Percentiles rank a stretch among this genome's conserved stretches.
These are phyloP conservation scores for Pogonomyrmex barbatus DNA, from an alignment of 1,140 invertebrate genomes.

Conservation along the genomic window DNA sequence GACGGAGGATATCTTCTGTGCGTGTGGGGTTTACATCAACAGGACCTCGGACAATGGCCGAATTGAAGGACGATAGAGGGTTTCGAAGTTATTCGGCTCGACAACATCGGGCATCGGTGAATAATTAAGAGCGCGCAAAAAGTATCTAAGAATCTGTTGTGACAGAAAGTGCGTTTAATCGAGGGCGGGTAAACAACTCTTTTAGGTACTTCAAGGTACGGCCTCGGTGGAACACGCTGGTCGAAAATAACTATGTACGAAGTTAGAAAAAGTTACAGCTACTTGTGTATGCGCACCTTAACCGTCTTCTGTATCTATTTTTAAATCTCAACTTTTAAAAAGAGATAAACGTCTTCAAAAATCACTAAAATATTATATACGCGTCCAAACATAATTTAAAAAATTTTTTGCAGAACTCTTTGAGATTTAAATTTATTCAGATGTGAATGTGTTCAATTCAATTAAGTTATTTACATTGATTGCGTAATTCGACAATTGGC, in stretches of 20 bases:
- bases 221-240: background rate
- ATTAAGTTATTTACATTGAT: background rate
- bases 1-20: constrained; percentile 26
- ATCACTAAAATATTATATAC: background rate
- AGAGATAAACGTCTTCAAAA: background rate
- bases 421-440: background rate
- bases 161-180: constrained; percentile 26
- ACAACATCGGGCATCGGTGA: constrained; percentile 41
- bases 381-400: background rate
- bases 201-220: no score
- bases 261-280: background rate
- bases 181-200: background rate
- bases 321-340: background rate
- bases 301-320: background rate
- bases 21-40: constrained; percentile 51
- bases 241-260: background rate
- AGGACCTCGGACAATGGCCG: constrained; percentile 57
- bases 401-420: background rate
- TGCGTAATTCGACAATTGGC: background rate
- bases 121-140: constrained; percentile 52
- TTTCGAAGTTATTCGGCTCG: constrained; percentile 3
- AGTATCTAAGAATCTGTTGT: constrained; percentile 22
- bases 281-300: background rate
- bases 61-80: constrained; percentile 50
- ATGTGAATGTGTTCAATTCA: background rate